A percentile compares a stretch with the other conserved stretches of the same genome.
phyloP scores from a whole-genome alignment of 2,797 vertebrate genomes.

The Cossypha polioptera region DNA sequence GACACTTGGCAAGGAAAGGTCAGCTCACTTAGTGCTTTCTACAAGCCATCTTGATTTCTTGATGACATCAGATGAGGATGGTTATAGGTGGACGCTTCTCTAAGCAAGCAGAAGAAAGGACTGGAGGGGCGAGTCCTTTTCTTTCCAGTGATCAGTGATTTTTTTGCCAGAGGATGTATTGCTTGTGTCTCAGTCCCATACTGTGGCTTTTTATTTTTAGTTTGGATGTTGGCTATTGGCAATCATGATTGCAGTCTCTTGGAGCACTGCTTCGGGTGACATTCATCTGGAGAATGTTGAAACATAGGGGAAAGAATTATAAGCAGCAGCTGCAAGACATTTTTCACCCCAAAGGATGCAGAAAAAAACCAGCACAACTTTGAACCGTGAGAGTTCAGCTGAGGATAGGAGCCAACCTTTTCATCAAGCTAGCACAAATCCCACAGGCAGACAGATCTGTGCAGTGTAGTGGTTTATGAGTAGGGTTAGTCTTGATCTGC shows the following conservation, averaged over 20 bases:
- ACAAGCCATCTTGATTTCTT: not conserved
- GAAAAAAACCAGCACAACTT: constrained; percentile 28
- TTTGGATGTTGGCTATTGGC: constrained; percentile 35
- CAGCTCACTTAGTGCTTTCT: not conserved
- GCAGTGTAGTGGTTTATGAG: not conserved
- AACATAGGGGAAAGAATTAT: constrained; percentile 54
- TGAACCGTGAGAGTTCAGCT: constrained; percentile 27
- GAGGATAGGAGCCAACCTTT: constrained; percentile 36
- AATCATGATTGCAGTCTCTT: constrained; percentile 23
- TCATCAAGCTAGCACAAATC: constrained; percentile 42
- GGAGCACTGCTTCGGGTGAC: constrained; percentile 15
- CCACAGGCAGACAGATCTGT: constrained; percentile 13
- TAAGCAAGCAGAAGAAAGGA: not conserved
- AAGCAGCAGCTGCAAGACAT: constrained; percentile 51
- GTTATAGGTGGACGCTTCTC: not conserved
- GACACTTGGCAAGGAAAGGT: not conserved
- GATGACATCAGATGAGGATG: not conserved
- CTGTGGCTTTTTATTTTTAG: constrained; percentile 54
- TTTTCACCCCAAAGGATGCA: constrained; percentile 57
- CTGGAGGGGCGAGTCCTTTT: not conserved
- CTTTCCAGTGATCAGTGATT: not conserved
- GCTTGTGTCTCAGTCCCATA: not conserved
- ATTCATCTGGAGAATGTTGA: constrained; percentile 56
- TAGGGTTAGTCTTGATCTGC: constrained; percentile 6
- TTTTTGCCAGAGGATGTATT: constrained; percentile 6